phyloP scores from a whole-genome alignment of 2,797 vertebrate genomes.

The Hafferia zeledoni region DNA sequence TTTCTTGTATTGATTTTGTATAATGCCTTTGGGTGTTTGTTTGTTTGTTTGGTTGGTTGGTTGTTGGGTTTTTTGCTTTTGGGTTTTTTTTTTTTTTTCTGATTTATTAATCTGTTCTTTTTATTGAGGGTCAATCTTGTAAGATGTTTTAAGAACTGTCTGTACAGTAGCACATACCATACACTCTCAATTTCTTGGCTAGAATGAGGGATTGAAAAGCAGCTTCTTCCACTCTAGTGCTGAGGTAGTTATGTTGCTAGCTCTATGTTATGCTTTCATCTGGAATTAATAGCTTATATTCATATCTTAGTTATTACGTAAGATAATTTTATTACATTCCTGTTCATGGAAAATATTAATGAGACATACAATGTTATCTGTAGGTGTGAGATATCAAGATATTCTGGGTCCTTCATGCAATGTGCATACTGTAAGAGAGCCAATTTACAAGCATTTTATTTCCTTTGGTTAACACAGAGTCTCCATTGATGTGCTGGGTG shows the following conservation, averaged over 20 bases:
- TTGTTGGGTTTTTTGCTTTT: too few relatives aligned
- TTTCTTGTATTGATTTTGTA: conserved; percentile 33
- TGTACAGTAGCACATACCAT: neutral
- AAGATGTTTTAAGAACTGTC: neutral
- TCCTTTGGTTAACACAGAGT: neutral
- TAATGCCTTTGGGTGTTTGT: neutral
- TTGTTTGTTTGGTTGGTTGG: neutral
- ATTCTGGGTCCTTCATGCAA: neutral
- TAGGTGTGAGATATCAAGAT: neutral
- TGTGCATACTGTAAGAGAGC: neutral
- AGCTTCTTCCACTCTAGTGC: neutral
- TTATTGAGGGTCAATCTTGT: neutral
- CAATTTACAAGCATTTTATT: neutral
- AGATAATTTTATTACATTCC: neutral
- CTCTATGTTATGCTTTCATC: neutral
- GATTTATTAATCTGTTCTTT: neutral
- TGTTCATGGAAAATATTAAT: neutral
- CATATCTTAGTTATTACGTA: neutral
- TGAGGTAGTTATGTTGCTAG: neutral
- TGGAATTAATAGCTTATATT: neutral
- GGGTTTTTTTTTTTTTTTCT: neutral
- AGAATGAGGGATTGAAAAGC: neutral
- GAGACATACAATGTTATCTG: neutral
- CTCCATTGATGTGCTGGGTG: neutral
- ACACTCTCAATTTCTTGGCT: neutral